Evolutionary conservation across 2,888 invertebrate species (phyloP).

Genomic region (Scaeva pyrastri): DNA sequence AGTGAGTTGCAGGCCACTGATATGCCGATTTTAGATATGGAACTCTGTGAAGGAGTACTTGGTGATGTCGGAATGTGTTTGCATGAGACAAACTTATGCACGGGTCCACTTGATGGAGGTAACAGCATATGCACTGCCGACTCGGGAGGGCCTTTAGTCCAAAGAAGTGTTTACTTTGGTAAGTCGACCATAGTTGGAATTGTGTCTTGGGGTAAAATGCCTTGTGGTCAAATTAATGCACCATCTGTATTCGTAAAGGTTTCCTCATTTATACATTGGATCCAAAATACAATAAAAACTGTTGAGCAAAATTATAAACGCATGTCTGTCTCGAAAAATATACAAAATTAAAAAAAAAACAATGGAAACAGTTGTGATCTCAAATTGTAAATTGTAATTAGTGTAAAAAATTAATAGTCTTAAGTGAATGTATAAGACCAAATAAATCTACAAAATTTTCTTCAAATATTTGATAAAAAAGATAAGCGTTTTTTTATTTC

Average conservation of each 20-base stretch:
- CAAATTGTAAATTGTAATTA: conserved; percentile 9
- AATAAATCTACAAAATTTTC: background rate
- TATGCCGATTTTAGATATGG: conserved; percentile 81
- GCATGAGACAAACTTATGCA: conserved; percentile 83
- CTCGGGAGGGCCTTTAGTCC: conserved; percentile 82
- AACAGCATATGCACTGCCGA: conserved; percentile 82
- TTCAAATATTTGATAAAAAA: background rate
- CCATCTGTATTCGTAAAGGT: conserved; percentile 85
- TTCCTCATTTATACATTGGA: conserved; percentile 84
- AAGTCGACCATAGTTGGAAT: conserved; percentile 83
- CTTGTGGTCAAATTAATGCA: conserved; percentile 83
- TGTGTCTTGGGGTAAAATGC: conserved; percentile 85
- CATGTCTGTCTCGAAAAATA: conserved; percentile 16
- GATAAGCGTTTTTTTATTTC: conserved; percentile 8
- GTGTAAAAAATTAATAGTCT: background rate
- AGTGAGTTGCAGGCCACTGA: conserved; percentile 78
- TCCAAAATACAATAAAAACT: conserved; percentile 57
- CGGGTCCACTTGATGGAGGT: conserved; percentile 82
- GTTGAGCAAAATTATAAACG: background rate
- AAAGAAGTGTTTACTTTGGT: conserved; percentile 76
- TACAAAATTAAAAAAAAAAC: background rate
- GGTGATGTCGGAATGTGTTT: conserved; percentile 79
- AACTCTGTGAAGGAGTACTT: conserved; percentile 80
- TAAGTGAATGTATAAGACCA: conserved; percentile 1
- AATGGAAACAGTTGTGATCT: conserved; percentile 12